A percentile compares a stretch with the other conserved stretches of the same genome.
phyloP scores from a whole-genome alignment of 1,140 invertebrate genomes.

The Laupala kohalensis region DNA sequence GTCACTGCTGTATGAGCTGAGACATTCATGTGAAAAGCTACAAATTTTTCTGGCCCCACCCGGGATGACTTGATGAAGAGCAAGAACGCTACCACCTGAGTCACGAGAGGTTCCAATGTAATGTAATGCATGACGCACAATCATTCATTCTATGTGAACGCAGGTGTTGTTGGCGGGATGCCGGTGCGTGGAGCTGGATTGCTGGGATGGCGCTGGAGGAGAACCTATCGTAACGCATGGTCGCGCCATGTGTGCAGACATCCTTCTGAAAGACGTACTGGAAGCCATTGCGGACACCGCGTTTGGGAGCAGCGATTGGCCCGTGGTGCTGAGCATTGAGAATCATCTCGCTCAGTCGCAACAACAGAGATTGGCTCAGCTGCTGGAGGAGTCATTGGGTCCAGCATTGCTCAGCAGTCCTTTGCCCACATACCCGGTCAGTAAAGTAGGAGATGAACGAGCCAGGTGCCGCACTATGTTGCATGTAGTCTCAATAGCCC shows the following conservation, averaged over 20 bases:
- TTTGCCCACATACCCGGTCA: not conserved
- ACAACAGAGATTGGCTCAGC: conserved; percentile 56
- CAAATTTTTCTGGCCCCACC: no score
- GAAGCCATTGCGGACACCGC: conserved; percentile 52
- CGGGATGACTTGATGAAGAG: no score
- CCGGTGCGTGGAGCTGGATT: conserved; percentile 56
- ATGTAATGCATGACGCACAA: no score
- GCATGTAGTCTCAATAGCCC: no score
- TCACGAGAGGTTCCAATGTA: no score
- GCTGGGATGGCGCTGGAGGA: conserved; percentile 56
- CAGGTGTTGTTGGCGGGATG: conserved; percentile 41
- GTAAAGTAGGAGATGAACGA: not conserved
- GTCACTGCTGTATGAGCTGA: no score
- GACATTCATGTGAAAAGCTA: not conserved
- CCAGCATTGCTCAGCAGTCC: conserved; percentile 46
- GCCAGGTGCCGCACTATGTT: no score
- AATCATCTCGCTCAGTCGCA: conserved; percentile 57
- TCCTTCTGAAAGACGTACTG: conserved; percentile 43
- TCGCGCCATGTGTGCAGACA: conserved; percentile 59
- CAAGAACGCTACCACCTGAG: no score
- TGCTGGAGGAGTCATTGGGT: conserved; percentile 53
- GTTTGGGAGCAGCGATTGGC: conserved; percentile 52
- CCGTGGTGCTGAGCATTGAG: conserved; percentile 56
- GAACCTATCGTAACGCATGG: conserved; percentile 58
- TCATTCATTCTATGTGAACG: not conserved